A percentile compares a stretch with the other conserved stretches of the same genome.
phyloP scores from a whole-genome alignment of 2,113 vertebrate genomes.

The Indri indri region DNA sequence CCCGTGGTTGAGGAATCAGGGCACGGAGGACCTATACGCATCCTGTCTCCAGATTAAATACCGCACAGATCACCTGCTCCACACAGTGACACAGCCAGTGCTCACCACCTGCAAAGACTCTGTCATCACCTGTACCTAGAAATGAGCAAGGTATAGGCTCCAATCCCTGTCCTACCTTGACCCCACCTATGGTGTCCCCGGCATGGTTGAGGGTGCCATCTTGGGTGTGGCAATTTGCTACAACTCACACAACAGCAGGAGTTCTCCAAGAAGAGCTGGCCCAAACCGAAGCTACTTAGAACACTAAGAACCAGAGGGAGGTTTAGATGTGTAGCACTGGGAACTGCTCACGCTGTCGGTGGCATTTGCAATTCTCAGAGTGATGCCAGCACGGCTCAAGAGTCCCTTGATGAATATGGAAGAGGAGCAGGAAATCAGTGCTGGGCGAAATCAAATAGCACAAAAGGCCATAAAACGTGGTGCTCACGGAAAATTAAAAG shows the following conservation, averaged over 20 bases:
- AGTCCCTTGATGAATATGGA: accelerated
- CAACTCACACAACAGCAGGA: not conserved
- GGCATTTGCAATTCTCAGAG: not conserved
- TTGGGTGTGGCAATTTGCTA: too few relatives aligned
- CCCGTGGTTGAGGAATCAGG: not conserved
- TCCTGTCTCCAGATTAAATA: not conserved
- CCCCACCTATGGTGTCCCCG: too few relatives aligned
- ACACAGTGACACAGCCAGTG: accelerated
- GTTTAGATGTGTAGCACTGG: accelerated
- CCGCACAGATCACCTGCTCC: accelerated
- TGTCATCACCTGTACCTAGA: too few relatives aligned
- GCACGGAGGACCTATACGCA: not conserved
- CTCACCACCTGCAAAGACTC: not conserved
- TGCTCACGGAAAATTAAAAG: accelerated
- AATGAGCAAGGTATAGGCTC: accelerated
- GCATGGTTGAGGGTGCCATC: too few relatives aligned
- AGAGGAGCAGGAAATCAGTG: not conserved
- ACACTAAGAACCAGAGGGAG: not conserved
- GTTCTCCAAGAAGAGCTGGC: not conserved
- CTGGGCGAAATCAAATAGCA: accelerated
- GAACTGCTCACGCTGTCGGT: accelerated
- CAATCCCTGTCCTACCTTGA: accelerated
- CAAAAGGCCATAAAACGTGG: accelerated
- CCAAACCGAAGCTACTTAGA: not conserved
- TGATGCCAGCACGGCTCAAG: accelerated